Percentiles rank a stretch among this genome's conserved stretches.
phyloP scores from a whole-genome alignment of 2,888 invertebrate genomes.

The Lasiommata megera region DNA sequence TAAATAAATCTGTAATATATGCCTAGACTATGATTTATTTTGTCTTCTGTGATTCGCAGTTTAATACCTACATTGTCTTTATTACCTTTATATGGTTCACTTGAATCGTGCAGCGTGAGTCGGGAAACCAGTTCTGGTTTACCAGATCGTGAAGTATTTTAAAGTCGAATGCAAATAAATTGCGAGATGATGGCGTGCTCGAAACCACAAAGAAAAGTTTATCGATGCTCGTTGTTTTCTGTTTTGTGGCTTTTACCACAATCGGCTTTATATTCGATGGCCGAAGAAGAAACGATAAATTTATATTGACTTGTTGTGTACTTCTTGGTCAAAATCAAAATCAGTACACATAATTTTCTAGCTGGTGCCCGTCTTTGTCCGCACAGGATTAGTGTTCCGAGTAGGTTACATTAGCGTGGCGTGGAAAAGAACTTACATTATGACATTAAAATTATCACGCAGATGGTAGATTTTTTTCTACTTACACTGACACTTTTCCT shows the following conservation, averaged over 20 bases:
- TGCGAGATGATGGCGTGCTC: slow-evolving; percentile 67
- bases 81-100: slow-evolving; percentile 46
- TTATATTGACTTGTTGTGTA: no score
- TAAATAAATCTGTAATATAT: background rate
- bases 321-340: no score
- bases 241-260: slow-evolving; percentile 1
- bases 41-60: background rate
- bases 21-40: background rate
- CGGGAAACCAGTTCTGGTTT: slow-evolving; percentile 74
- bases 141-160: slow-evolving; percentile 75
- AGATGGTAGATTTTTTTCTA: no score
- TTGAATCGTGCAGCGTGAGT: slow-evolving; percentile 50
- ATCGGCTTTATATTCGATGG: background rate
- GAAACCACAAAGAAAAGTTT: slow-evolving; percentile 54
- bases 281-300: background rate
- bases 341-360: no score
- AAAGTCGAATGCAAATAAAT: slow-evolving; percentile 72
- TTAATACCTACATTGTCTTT: slow-evolving; percentile 39
- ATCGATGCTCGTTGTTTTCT: slow-evolving; percentile 15
- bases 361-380: no score
- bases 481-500: no score
- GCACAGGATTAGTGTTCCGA: no score
- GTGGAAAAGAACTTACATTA: no score
- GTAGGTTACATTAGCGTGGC: no score
- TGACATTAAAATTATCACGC: no score